Percentiles rank a stretch among this genome's conserved stretches.
These are phyloP conservation scores for Geotrypetes seraphini DNA, from an alignment of 2,797 vertebrate species.

Conservation along the genomic window DNA sequence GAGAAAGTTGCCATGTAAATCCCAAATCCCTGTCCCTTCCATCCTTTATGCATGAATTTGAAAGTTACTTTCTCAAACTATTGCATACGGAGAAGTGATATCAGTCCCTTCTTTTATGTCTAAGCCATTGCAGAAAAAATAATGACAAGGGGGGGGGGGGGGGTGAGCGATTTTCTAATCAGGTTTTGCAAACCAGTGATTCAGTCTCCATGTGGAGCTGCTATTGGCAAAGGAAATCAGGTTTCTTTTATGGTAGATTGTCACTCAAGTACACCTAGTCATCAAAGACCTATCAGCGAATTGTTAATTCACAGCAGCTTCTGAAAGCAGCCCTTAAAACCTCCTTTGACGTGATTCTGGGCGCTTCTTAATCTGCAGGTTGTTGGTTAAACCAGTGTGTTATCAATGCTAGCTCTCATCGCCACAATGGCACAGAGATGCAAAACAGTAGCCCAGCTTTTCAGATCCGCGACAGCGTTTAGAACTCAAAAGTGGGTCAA, in stretches of 20 bases:
- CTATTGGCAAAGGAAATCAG: slow-evolving; percentile 56
- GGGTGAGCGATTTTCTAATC: slow-evolving; percentile 32
- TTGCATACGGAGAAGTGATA: neutral
- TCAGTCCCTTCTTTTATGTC: slow-evolving; percentile 26
- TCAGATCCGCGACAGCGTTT: too few relatives aligned
- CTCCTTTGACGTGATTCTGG: slow-evolving; percentile 52
- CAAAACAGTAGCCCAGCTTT: too few relatives aligned
- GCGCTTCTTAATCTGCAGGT: slow-evolving; percentile 42
- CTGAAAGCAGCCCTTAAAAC: slow-evolving; percentile 55
- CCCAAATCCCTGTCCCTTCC: too few relatives aligned
- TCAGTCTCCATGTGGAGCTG: slow-evolving; percentile 35
- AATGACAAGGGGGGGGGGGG: too few relatives aligned
- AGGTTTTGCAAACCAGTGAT: slow-evolving; percentile 39
- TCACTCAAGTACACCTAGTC: slow-evolving; percentile 52
- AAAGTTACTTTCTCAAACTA: too few relatives aligned
- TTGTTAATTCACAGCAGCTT: slow-evolving; percentile 62
- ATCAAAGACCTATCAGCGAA: slow-evolving; percentile 63
- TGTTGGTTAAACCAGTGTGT: slow-evolving; percentile 43
- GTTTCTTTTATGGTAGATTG: slow-evolving; percentile 53
- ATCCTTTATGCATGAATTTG: too few relatives aligned
- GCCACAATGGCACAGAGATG: slow-evolving; percentile 18
- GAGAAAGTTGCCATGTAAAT: too few relatives aligned
- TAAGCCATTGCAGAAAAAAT: slow-evolving; percentile 21
- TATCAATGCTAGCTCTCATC: slow-evolving; percentile 25
- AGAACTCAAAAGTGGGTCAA: too few relatives aligned